A percentile compares a stretch with the other conserved stretches of the same genome.
phyloP scores from a whole-genome alignment of 2,113 vertebrate species.

The Gymnarchus niloticus region DNA sequence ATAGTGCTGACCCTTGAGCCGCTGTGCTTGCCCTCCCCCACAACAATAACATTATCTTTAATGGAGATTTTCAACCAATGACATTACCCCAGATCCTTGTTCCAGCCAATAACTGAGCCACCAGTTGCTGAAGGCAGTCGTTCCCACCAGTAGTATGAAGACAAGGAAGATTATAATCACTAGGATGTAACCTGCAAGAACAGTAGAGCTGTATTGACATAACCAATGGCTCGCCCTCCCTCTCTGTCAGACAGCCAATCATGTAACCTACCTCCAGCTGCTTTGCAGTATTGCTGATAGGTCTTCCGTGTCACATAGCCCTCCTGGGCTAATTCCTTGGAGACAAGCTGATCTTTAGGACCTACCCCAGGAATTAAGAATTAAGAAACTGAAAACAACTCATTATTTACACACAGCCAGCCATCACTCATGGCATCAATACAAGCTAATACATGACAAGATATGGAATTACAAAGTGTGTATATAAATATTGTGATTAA shows the following conservation, averaged over 20 bases:
- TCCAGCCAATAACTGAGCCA: conserved; percentile 73
- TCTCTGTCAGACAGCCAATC: background rate
- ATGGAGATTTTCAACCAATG: background rate
- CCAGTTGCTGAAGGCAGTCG: conserved; percentile 70
- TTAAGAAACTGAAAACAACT: background rate
- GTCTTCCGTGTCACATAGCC: conserved; percentile 60
- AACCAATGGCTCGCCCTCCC: background rate
- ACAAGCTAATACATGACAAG: background rate
- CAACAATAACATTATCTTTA: no score
- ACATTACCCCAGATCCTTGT: conserved; percentile 62
- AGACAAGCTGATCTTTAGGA: conserved; percentile 57
- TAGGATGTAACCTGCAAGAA: conserved; percentile 61
- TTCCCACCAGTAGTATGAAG: conserved; percentile 62
- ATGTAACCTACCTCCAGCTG: conserved; percentile 65
- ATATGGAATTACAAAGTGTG: background rate
- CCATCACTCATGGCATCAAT: background rate
- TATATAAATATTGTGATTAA: background rate
- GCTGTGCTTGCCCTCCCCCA: no score
- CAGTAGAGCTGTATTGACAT: conserved; percentile 1
- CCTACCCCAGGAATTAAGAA: background rate
- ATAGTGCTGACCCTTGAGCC: no score
- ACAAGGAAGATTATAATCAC: conserved; percentile 41
- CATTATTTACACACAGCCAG: background rate
- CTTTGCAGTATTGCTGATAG: conserved; percentile 64
- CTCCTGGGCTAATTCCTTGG: conserved; percentile 46